phyloP scores from a whole-genome alignment of 2,797 vertebrate genomes.

The Chaunax sp. region DNA sequence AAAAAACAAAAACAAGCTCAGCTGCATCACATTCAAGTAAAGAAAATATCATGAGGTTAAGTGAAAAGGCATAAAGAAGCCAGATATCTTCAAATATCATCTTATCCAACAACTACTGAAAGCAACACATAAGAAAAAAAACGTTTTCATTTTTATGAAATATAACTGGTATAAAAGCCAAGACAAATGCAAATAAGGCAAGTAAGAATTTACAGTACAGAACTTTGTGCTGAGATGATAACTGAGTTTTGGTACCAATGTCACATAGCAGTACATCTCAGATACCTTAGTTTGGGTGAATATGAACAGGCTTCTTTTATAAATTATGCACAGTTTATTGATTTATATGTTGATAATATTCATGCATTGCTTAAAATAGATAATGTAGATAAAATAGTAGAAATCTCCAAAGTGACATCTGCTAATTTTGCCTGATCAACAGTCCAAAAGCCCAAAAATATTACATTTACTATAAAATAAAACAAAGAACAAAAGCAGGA shows the following conservation, averaged over 20 bases:
- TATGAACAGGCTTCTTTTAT: background rate
- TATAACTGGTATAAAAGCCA: no score
- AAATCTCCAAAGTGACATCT: background rate
- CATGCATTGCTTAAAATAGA: no score
- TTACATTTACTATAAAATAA: no score
- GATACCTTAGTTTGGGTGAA: background rate
- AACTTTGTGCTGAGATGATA: background rate
- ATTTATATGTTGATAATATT: background rate
- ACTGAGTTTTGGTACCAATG: background rate
- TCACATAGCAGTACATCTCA: background rate
- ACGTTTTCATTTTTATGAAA: no score
- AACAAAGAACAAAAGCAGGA: no score
- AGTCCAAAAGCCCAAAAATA: no score
- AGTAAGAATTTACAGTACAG: background rate
- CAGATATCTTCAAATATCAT: background rate
- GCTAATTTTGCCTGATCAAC: no score
- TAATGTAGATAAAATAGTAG: background rate
- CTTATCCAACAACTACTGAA: background rate
- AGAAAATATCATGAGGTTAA: background rate
- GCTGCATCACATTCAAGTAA: background rate
- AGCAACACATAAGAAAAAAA: no score
- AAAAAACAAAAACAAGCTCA: background rate
- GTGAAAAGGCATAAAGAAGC: background rate
- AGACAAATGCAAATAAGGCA: background rate
- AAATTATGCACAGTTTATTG: background rate